Evolutionary conservation across 2,888 invertebrate species (phyloP).

Genomic region (Heliconius aoede): DNA sequence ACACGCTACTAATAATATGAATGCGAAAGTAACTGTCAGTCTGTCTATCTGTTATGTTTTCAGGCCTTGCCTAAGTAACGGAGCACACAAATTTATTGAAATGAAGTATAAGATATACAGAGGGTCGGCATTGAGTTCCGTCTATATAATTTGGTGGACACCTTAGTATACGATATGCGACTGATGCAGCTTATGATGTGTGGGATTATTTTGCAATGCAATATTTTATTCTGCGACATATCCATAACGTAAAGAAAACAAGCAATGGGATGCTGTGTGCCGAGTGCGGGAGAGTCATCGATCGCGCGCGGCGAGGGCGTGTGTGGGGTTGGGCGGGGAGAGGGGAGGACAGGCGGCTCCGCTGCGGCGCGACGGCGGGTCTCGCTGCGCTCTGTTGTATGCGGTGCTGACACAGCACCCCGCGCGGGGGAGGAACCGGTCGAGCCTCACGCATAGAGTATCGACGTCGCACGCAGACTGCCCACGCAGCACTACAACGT

Average conservation of each 20-base stretch:
- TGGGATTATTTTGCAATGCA: background rate
- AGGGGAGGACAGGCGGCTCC: constrained; percentile 30
- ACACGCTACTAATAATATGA: too few relatives aligned
- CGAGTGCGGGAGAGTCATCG: background rate
- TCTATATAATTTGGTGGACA: too few relatives aligned
- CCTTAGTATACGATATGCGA: too few relatives aligned
- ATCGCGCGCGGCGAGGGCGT: background rate
- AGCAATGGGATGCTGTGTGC: constrained; percentile 1
- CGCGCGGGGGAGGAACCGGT: constrained; percentile 44
- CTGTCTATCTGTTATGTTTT: too few relatives aligned
- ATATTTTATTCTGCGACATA: background rate
- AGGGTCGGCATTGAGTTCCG: too few relatives aligned
- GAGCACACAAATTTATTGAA: too few relatives aligned
- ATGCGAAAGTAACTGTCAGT: too few relatives aligned
- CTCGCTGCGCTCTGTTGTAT: constrained; percentile 39
- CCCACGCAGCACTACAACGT: background rate
- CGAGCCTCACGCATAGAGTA: constrained; percentile 36
- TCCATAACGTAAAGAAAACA: background rate
- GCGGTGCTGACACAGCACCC: constrained; percentile 13
- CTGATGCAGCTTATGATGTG: too few relatives aligned
- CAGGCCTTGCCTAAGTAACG: too few relatives aligned
- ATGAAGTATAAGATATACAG: too few relatives aligned
- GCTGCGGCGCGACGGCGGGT: constrained; percentile 41
- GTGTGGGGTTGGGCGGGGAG: background rate
- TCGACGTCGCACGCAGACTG: background rate